Percentiles rank a stretch among this genome's conserved stretches.
Conservation (phyloP, 2,113 vertebrate genomes). For the Leptosomus discolor region DNA sequence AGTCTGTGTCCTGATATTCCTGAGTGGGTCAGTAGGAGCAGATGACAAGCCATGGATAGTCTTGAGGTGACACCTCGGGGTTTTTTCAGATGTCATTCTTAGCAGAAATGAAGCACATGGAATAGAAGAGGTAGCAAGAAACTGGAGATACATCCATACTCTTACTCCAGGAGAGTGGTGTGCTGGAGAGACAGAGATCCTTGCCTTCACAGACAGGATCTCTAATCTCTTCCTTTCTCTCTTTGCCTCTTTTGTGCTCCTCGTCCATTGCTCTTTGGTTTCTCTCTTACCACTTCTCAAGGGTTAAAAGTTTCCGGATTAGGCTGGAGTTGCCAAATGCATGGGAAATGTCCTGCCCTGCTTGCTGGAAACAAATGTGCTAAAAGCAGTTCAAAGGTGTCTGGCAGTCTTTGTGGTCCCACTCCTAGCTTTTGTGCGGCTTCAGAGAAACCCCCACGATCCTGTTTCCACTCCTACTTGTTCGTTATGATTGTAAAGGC, state of each 20-base stretch:
- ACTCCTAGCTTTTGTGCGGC: background rate
- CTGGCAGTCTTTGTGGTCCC: background rate
- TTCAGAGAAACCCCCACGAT: background rate
- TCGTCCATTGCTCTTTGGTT: background rate
- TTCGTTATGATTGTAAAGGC: rapidly evolving
- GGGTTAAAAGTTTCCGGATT: background rate
- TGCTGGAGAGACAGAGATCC: background rate
- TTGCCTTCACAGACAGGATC: background rate
- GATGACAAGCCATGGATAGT: background rate
- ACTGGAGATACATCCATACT: background rate
- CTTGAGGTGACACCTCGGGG: background rate
- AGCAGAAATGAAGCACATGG: background rate
- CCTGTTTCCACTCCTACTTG: background rate
- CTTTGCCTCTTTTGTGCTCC: background rate
- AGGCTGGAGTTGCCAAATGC: background rate
- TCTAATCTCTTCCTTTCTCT: background rate
- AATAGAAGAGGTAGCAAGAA: background rate
- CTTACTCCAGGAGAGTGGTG: background rate
- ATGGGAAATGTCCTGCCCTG: background rate
- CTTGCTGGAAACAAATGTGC: rapidly evolving
- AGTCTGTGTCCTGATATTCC: background rate
- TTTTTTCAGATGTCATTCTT: background rate
- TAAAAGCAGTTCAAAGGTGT: background rate
- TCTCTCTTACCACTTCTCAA: background rate
- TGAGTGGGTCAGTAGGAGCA: background rate